Percentiles rank a stretch among this genome's conserved stretches.
These are phyloP conservation scores for Spea hammondii DNA, from an alignment of 2,797 vertebrate species.

Conservation along the genomic window DNA sequence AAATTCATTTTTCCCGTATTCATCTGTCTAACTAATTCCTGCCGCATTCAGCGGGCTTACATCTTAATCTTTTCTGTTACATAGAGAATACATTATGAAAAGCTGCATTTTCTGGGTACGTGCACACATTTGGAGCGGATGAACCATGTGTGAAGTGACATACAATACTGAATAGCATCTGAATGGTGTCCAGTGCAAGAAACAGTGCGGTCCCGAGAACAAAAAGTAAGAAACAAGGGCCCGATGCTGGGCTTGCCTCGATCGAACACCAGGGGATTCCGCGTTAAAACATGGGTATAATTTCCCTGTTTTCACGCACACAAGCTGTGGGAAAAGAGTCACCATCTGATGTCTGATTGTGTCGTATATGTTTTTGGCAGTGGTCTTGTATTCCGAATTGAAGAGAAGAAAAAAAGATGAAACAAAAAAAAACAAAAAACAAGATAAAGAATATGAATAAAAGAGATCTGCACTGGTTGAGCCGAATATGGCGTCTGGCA, in stretches of 20 bases:
- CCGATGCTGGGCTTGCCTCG: constrained; percentile 65
- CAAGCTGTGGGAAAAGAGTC: constrained; percentile 82
- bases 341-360: constrained; percentile 81
- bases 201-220: constrained; percentile 71
- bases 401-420: constrained; percentile 54
- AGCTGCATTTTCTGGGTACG: constrained; percentile 97
- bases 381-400: constrained; percentile 66
- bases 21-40: constrained; percentile 81
- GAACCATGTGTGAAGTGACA: constrained; percentile 94
- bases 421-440: constrained; percentile 17
- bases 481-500: constrained; percentile 58
- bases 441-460: constrained; percentile 17
- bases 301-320: constrained; percentile 79
- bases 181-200: constrained; percentile 77
- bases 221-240: constrained; percentile 74
- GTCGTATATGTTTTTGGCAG: constrained; percentile 76
- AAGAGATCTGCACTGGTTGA: neutral
- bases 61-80: constrained; percentile 95
- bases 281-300: constrained; percentile 74
- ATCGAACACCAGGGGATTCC: constrained; percentile 69
- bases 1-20: constrained; percentile 83
- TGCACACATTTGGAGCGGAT: constrained; percentile 94
- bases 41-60: constrained; percentile 84
- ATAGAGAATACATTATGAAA: constrained; percentile 91
- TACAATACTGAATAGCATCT: constrained; percentile 80